Conservation (phyloP, 2,888 invertebrate genomes). For the Polydrusus tereticollis region DNA sequence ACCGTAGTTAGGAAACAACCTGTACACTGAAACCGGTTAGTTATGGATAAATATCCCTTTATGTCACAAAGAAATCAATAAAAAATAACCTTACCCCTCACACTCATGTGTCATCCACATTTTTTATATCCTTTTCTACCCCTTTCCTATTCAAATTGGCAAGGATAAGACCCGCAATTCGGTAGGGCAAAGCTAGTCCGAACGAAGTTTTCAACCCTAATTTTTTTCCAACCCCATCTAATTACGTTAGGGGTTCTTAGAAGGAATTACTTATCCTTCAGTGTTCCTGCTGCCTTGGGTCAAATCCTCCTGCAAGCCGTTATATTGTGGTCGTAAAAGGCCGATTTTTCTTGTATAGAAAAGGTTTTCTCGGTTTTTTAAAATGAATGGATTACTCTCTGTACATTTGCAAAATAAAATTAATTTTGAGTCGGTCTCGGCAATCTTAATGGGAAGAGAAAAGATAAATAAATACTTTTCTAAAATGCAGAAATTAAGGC, state of each 20-base stretch:
- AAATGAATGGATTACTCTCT: not conserved
- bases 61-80: conserved; percentile 32
- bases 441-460: no score
- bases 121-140: conserved; percentile 39
- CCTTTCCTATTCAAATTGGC: conserved; percentile 33
- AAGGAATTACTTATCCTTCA: conserved; percentile 77
- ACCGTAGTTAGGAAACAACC: no score
- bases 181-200: conserved; percentile 49
- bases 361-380: conserved; percentile 13
- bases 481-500: no score
- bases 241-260: conserved; percentile 79
- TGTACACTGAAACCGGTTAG: no score
- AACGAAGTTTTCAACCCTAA: conserved; percentile 71
- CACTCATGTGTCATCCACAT: conserved; percentile 43
- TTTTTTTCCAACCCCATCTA: conserved; percentile 71
- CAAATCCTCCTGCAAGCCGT: conserved; percentile 35
- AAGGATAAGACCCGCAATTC: conserved; percentile 20
- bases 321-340: conserved; percentile 26
- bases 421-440: not conserved
- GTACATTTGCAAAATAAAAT: not conserved
- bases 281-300: conserved; percentile 43
- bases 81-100: conserved; percentile 46
- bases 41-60: not conserved
- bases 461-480: no score
- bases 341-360: conserved; percentile 3